Conservation (phyloP, 2,113 vertebrate species). For the Poicephalus gulielmi region DNA sequence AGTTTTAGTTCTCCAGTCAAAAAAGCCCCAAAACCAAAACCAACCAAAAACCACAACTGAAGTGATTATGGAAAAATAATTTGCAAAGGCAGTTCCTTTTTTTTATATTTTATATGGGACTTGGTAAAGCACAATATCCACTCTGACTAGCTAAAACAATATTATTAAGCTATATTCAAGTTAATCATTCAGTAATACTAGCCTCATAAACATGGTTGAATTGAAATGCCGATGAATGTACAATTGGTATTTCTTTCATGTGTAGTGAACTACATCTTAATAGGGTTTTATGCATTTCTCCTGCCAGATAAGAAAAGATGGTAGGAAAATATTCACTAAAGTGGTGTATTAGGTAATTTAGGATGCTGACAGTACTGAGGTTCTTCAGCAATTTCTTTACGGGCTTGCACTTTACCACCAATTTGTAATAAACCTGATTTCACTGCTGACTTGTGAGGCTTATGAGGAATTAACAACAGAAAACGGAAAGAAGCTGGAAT, state of each 20-base stretch:
- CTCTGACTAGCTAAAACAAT: neutral
- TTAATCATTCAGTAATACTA: neutral
- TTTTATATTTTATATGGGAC: neutral
- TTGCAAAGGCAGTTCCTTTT: neutral
- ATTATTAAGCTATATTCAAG: neutral
- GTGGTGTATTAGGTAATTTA: neutral
- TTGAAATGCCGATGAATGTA: neutral
- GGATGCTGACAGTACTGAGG: neutral
- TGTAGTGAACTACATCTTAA: neutral
- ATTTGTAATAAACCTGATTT: neutral
- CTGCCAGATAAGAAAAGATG: neutral
- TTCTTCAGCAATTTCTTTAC: neutral
- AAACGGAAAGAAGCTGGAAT: neutral
- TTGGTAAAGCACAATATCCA: neutral
- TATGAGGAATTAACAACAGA: neutral
- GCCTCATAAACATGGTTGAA: neutral
- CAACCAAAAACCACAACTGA: neutral
- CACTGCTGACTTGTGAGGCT: neutral
- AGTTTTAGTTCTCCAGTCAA: neutral
- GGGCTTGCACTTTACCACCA: neutral
- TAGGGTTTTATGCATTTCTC: neutral
- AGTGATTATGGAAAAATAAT: neutral
- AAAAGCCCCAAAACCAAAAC: neutral
- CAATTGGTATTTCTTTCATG: neutral
- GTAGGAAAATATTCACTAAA: neutral